These are phyloP conservation scores for Capromys pilorides DNA, from an alignment of 2,797 vertebrate species.

Conservation along the genomic window DNA sequence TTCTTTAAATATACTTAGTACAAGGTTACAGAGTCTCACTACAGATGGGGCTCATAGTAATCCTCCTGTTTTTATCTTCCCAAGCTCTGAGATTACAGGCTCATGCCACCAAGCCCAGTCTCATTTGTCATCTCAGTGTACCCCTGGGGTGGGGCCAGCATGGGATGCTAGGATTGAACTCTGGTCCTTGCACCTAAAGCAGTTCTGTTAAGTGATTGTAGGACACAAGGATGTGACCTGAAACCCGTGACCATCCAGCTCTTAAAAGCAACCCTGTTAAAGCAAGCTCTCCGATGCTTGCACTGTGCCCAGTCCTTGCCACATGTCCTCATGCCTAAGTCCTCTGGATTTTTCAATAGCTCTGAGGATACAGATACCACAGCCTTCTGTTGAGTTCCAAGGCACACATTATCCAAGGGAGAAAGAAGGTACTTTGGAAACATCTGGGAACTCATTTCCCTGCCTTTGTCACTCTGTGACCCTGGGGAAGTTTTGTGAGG, in stretches of 20 bases:
- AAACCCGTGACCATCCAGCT: background rate
- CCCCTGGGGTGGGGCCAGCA: no score
- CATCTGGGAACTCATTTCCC: background rate
- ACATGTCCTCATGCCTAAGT: accelerated
- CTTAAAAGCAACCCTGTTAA: background rate
- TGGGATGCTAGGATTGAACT: no score
- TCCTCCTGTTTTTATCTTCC: no score
- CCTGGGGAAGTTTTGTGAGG: background rate
- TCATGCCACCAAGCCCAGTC: no score
- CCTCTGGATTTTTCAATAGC: background rate
- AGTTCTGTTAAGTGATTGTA: background rate
- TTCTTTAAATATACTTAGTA: no score
- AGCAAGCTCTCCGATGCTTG: background rate
- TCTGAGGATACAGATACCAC: background rate
- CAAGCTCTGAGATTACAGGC: no score
- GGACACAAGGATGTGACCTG: no score
- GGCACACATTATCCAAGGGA: background rate
- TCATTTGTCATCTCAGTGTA: no score
- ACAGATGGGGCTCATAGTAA: no score
- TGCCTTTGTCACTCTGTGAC: background rate
- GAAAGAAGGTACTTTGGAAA: background rate
- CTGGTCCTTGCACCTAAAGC: background rate
- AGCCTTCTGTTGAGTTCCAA: no score
- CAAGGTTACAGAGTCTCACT: no score
- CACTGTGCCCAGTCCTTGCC: no score